These are phyloP conservation scores for Cyclopterus lumpus DNA, from an alignment of 2,797 vertebrate genomes.

Conservation along the genomic window DNA sequence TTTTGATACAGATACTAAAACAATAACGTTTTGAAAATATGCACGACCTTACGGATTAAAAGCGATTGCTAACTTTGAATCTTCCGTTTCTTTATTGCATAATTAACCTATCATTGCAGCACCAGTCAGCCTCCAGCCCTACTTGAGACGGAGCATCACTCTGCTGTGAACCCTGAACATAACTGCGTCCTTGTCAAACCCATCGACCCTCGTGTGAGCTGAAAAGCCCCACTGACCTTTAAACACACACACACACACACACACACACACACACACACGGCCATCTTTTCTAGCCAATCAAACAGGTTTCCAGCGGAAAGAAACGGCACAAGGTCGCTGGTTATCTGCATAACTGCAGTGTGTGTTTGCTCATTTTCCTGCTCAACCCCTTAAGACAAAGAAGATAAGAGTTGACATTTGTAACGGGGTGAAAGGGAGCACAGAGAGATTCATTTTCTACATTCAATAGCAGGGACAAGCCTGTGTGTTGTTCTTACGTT, in stretches of 20 bases:
- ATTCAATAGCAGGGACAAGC: not conserved
- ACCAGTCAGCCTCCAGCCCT: not conserved
- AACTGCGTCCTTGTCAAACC: constrained; percentile 6
- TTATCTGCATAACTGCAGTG: constrained; percentile 33
- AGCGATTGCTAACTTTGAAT: too few species aligned
- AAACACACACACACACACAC: too few species aligned
- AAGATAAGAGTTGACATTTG: constrained; percentile 21
- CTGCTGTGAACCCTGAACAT: not conserved
- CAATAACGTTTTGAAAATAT: too few species aligned
- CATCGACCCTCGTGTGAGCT: constrained; percentile 23
- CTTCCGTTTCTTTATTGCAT: not conserved
- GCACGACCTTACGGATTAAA: too few species aligned
- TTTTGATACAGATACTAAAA: not conserved
- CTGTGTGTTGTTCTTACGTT: not conserved
- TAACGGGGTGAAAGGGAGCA: not conserved
- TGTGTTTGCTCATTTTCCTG: constrained; percentile 19
- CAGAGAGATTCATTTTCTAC: not conserved
- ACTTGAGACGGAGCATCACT: not conserved
- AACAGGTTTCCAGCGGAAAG: constrained; percentile 13
- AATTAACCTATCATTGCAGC: not conserved
- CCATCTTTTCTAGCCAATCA: constrained; percentile 20
- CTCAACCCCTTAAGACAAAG: not conserved
- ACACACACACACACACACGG: not conserved
- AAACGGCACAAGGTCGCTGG: constrained; percentile 30
- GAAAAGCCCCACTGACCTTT: constrained; percentile 10